Conservation (phyloP, 1,140 invertebrate genomes). For the Stegodyphus dumicola region DNA sequence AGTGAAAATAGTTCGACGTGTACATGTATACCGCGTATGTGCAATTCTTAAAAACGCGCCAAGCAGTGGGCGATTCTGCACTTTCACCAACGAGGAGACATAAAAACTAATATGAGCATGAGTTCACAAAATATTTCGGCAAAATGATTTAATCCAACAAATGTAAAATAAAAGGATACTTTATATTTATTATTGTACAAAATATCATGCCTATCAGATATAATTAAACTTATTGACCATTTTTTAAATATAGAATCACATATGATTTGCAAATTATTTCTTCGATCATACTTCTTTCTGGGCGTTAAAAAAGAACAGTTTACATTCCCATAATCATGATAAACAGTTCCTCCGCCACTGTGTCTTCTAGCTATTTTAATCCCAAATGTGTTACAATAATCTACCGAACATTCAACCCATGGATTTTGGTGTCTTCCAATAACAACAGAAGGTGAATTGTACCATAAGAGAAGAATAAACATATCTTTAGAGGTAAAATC, state of each 20-base stretch:
- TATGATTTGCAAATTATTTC: slow-evolving; percentile 86
- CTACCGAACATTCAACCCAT: slow-evolving; percentile 88
- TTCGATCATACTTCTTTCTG: slow-evolving; percentile 81
- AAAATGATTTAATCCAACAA: too few species aligned
- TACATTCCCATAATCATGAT: slow-evolving; percentile 93
- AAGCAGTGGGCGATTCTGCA: too few species aligned
- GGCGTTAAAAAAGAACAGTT: slow-evolving; percentile 92
- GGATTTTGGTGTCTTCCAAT: slow-evolving; percentile 97
- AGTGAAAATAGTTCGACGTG: too few species aligned
- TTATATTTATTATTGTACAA: slow-evolving; percentile 83
- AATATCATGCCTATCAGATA: slow-evolving; percentile 86
- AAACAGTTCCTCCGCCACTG: slow-evolving; percentile 97
- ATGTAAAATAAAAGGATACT: slow-evolving; percentile 70
- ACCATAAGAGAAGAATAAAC: slow-evolving; percentile 84
- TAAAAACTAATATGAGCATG: too few species aligned
- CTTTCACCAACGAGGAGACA: too few species aligned
- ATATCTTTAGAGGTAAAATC: slow-evolving; percentile 78
- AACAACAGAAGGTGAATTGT: slow-evolving; percentile 92
- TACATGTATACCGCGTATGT: too few species aligned
- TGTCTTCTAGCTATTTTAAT: slow-evolving; percentile 81
- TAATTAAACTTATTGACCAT: slow-evolving; percentile 80
- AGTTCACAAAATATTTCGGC: too few species aligned
- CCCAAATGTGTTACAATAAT: slow-evolving; percentile 70
- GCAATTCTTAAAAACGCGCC: too few species aligned
- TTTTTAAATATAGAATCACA: slow-evolving; percentile 80